These are phyloP conservation scores for Lophius americanus DNA, from an alignment of 2,797 vertebrate species.

Conservation along the genomic window DNA sequence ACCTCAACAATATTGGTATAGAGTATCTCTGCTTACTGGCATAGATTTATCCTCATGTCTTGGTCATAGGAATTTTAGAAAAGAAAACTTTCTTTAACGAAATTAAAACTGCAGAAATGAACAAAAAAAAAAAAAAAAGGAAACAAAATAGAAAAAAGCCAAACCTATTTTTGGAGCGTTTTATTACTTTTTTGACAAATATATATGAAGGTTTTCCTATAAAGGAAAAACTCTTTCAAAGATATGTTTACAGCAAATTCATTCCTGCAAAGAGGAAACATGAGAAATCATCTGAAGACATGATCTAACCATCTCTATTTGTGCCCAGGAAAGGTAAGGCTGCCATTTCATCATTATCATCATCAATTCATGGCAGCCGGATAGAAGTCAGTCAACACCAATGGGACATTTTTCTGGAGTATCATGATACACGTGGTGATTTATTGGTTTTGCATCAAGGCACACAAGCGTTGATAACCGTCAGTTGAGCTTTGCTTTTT, in stretches of 20 bases:
- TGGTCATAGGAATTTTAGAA: too few species aligned
- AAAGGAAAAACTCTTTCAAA: slow-evolving; percentile 82
- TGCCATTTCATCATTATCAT: slow-evolving; percentile 68
- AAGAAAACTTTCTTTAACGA: too few species aligned
- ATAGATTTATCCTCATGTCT: too few species aligned
- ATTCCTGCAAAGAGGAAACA: slow-evolving; percentile 78
- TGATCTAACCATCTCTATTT: slow-evolving; percentile 72
- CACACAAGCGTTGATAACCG: slow-evolving; percentile 83
- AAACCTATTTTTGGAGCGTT: slow-evolving; percentile 74
- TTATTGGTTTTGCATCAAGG: slow-evolving; percentile 83
- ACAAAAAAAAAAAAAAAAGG: too few species aligned
- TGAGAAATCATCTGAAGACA: slow-evolving; percentile 74
- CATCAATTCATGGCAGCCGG: slow-evolving; percentile 63
- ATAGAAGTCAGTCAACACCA: slow-evolving; percentile 67
- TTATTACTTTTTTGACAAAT: slow-evolving; percentile 88
- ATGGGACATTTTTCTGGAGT: slow-evolving; percentile 73
- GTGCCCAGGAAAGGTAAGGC: slow-evolving; percentile 75
- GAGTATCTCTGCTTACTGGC: too few species aligned
- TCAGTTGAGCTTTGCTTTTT: slow-evolving; percentile 67
- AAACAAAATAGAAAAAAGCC: background rate
- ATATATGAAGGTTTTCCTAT: slow-evolving; percentile 85
- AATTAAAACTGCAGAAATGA: too few species aligned
- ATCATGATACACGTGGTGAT: slow-evolving; percentile 70
- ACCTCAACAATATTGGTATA: too few species aligned
- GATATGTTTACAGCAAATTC: slow-evolving; percentile 84